Percentiles rank a stretch among this genome's conserved stretches.
These are phyloP conservation scores for Aporrectodea caliginosa DNA, from an alignment of 1,140 invertebrate species.

Conservation along the genomic window DNA sequence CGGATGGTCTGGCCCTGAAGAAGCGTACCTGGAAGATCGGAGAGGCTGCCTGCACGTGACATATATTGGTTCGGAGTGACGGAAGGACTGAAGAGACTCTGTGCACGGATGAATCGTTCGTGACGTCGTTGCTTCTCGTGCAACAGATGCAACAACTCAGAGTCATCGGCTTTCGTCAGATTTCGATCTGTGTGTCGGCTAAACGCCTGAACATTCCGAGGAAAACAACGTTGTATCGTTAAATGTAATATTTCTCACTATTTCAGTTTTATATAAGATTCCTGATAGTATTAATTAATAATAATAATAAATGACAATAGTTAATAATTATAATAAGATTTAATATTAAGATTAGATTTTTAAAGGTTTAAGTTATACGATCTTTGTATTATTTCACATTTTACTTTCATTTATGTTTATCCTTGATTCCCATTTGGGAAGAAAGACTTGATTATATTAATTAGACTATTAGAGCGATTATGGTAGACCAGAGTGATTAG, in stretches of 20 bases:
- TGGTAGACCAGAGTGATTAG: not conserved
- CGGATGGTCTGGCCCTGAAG: no score
- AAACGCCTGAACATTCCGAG: slow-evolving; percentile 2
- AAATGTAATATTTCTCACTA: not conserved
- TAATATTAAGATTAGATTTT: not conserved
- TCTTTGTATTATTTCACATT: not conserved
- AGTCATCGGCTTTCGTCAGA: slow-evolving; percentile 7
- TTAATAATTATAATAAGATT: not conserved
- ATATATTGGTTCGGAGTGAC: not conserved
- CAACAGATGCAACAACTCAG: slow-evolving; percentile 14
- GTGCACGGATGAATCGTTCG: slow-evolving; percentile 5
- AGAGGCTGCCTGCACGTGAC: not conserved
- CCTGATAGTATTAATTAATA: not conserved
- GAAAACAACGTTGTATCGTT: not conserved
- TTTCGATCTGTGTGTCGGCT: slow-evolving; percentile 11
- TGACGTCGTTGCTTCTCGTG: slow-evolving; percentile 21
- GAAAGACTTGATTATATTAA: no score
- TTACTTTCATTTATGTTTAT: no score
- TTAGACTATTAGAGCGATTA: no score
- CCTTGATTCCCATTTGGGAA: no score
- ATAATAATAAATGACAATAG: not conserved
- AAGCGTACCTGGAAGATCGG: not conserved
- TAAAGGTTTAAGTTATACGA: not conserved
- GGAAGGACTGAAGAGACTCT: slow-evolving; percentile 1
- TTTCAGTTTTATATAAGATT: not conserved